Evolutionary conservation across 2,113 vertebrate genomes (phyloP), one percentile per base, ranked within the genome.

Genomic region (Equus przewalskii): DNA sequence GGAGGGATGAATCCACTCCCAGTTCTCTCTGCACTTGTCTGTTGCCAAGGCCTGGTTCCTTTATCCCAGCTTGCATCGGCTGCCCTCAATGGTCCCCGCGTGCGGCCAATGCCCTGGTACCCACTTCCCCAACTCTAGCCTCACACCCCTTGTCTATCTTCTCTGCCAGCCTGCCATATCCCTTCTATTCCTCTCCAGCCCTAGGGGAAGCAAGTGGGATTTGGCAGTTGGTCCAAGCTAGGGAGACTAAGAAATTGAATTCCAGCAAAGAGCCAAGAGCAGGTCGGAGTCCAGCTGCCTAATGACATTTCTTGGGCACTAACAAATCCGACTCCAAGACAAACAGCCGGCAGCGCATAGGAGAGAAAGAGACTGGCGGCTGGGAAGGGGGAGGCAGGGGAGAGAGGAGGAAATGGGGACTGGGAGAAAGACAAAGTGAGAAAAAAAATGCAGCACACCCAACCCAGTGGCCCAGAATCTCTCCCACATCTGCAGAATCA

Each of bases 401-500:
- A 22, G 46, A 76, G 84, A 58, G 82, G 93, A 96, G 96, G 60
- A 89, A 96, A 92, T 0, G 6, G 51, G 96, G 41, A 76, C 75
- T 7, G 24, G 86, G 88, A 92, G 16, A 86, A 78, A 95, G 96
- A 87, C 95, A 96, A 54, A 91, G 19, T n/a, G 96, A 93, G 44
- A 3, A 24, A 82, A 24, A 64, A 69, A 44, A 14, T 8, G 16
- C 76, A 95, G 56, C 22, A 24, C 72, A 89, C 83, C 83, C 97
- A 83, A 51, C 54, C 94, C 87, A 54, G 58, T 80, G 96, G 97
- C 97, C 89, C 83, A 64, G 89, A 70, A 72, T 96, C 91, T 96
- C 95, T 81, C 81, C 79, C 10, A 96, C 98, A 97, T 98, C 97
- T 96, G 90, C 4, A 93, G 98, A 98, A 49, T 83, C 98, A 92